Evolutionary conservation across 2,888 invertebrate species (phyloP).

Genomic region (Drosophila incognita): DNA sequence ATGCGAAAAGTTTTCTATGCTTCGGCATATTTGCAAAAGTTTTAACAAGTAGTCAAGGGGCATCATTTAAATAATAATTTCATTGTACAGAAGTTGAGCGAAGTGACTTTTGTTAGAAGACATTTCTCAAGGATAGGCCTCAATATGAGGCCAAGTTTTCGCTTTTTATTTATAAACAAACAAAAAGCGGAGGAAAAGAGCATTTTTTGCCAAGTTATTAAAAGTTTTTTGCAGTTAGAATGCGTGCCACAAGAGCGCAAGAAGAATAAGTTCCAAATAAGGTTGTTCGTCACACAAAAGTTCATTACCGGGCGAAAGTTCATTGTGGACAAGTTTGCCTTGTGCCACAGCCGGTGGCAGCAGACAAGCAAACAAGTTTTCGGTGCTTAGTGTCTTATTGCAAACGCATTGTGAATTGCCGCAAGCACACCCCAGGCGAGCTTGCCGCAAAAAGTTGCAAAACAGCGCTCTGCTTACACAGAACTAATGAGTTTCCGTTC

Average conservation of each 20-base stretch:
- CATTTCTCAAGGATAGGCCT: slow-evolving; percentile 29
- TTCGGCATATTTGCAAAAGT: not conserved
- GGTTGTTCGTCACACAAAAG: slow-evolving; percentile 53
- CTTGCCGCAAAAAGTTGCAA: slow-evolving; percentile 37
- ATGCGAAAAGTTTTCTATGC: not conserved
- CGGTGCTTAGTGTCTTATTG: slow-evolving; percentile 27
- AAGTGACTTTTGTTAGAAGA: slow-evolving; percentile 5
- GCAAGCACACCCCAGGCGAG: slow-evolving; percentile 19
- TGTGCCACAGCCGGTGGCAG: slow-evolving; percentile 21
- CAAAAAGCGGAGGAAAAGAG: not conserved
- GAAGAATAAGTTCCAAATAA: slow-evolving; percentile 36
- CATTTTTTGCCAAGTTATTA: slow-evolving; percentile 43
- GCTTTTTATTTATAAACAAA: slow-evolving; percentile 27
- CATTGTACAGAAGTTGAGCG: slow-evolving; percentile 8
- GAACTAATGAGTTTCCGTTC: slow-evolving; percentile 73
- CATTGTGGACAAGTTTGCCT: slow-evolving; percentile 35
- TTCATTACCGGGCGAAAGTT: slow-evolving; percentile 49
- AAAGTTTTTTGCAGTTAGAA: slow-evolving; percentile 35
- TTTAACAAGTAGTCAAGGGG: slow-evolving; percentile 4
- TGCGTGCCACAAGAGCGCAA: slow-evolving; percentile 6
- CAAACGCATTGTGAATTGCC: slow-evolving; percentile 37
- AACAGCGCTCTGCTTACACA: slow-evolving; percentile 15
- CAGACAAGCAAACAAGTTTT: slow-evolving; percentile 25
- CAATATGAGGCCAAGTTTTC: slow-evolving; percentile 14
- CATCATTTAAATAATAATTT: slow-evolving; percentile 15